phyloP scores from a whole-genome alignment of 2,888 invertebrate species.

The Scrobipalpa atriplicella region DNA sequence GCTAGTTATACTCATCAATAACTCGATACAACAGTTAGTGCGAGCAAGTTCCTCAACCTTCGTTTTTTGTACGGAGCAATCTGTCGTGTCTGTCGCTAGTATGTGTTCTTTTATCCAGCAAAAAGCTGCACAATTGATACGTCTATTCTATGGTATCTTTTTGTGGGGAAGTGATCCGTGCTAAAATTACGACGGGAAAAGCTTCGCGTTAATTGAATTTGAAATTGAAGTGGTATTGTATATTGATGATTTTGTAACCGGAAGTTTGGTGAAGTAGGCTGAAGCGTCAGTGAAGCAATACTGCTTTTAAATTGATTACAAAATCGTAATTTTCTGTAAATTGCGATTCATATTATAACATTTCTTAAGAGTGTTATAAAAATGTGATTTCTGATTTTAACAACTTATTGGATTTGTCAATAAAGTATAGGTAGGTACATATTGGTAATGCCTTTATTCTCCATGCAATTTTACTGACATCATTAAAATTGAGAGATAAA shows the following conservation, averaged over 20 bases:
- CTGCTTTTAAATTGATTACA: background rate
- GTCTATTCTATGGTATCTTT: background rate
- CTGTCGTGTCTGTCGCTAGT: background rate
- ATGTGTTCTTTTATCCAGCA: background rate
- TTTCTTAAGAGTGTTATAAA: background rate
- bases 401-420: background rate
- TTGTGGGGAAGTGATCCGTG: conserved; percentile 1
- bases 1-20: background rate
- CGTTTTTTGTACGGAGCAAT: conserved; percentile 12
- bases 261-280: background rate
- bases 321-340: conserved; percentile 3
- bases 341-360: background rate
- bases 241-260: conserved; percentile 8
- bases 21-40: conserved; percentile 25
- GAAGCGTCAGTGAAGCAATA: background rate
- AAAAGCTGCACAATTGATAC: conserved; percentile 10
- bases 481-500: no score
- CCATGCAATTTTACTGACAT: no score
- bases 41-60: conserved; percentile 33
- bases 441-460: no score
- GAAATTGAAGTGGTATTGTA: conserved; percentile 1
- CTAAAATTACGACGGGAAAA: conserved; percentile 6
- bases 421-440: no score
- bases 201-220: conserved; percentile 1
- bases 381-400: conserved; percentile 7